Evolutionary conservation across 2,797 vertebrate genomes (phyloP).

Genomic region (Arremon aurantiirostris): DNA sequence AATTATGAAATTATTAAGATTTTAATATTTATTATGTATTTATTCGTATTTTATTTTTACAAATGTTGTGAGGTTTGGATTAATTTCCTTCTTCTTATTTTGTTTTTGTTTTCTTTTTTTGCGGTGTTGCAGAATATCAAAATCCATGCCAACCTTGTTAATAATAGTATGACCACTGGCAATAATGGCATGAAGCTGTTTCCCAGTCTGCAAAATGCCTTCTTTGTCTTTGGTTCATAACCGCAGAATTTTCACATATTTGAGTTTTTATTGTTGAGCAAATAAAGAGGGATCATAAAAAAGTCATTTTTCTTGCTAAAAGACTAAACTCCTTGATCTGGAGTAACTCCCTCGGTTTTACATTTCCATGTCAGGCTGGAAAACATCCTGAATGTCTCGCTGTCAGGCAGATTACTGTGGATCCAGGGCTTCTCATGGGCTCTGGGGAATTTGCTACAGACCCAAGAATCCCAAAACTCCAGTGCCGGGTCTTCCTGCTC

Average conservation of each 20-base stretch:
- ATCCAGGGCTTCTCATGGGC: background rate
- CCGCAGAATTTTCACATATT: background rate
- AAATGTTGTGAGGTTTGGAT: background rate
- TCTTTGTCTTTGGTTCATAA: background rate
- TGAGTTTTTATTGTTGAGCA: background rate
- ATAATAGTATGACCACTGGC: background rate
- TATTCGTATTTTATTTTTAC: background rate
- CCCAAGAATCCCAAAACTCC: background rate
- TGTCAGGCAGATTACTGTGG: background rate
- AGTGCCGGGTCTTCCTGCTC: background rate
- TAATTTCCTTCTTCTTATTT: accelerated
- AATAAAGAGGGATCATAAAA: background rate
- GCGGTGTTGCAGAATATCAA: background rate
- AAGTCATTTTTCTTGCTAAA: background rate
- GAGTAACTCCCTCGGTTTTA: background rate
- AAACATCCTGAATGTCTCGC: background rate
- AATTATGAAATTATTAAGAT: background rate
- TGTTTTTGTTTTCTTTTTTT: too few relatives aligned
- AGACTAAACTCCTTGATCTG: background rate
- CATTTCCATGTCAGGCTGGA: background rate
- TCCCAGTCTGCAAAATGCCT: background rate
- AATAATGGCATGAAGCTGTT: background rate
- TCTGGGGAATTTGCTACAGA: background rate
- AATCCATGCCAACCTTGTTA: background rate
- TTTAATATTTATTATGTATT: background rate